A percentile compares a stretch with the other conserved stretches of the same genome.
Conservation (phyloP, 2,797 vertebrate genomes). For the Phataginus tricuspis region DNA sequence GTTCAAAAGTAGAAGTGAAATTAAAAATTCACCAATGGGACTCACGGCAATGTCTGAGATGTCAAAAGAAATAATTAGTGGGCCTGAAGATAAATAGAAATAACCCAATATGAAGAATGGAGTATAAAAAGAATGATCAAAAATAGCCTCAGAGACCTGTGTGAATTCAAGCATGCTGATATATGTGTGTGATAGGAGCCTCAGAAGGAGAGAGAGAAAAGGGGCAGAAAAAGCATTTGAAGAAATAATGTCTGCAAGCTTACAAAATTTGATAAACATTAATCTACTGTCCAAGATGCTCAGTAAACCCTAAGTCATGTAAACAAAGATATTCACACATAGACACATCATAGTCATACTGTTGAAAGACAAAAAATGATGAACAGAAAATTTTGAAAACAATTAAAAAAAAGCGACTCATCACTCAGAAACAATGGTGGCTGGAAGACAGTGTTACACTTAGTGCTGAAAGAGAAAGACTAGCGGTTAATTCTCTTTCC, state of each 20-base stretch:
- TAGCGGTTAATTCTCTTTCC: background rate
- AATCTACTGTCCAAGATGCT: background rate
- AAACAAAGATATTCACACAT: background rate
- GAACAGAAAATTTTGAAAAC: background rate
- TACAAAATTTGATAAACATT: background rate
- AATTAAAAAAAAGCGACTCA: background rate
- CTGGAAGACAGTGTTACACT: background rate
- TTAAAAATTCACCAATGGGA: background rate
- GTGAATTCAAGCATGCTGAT: background rate
- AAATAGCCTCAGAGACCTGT: background rate
- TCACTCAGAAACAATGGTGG: background rate
- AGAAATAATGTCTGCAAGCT: constrained; percentile 10
- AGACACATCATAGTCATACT: background rate
- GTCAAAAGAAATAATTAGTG: background rate
- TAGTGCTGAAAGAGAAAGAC: background rate
- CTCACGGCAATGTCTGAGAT: background rate
- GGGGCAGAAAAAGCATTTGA: background rate
- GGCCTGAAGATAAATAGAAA: background rate
- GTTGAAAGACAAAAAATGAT: constrained; percentile 7
- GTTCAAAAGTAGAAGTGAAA: background rate
- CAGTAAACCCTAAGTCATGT: background rate
- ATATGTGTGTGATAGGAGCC: background rate
- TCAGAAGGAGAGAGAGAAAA: background rate
- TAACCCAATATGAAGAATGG: background rate
- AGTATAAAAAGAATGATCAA: background rate